Percentiles rank a stretch among this genome's conserved stretches.
phyloP scores from a whole-genome alignment of 2,113 vertebrate species.

The Leuciscus idus region DNA sequence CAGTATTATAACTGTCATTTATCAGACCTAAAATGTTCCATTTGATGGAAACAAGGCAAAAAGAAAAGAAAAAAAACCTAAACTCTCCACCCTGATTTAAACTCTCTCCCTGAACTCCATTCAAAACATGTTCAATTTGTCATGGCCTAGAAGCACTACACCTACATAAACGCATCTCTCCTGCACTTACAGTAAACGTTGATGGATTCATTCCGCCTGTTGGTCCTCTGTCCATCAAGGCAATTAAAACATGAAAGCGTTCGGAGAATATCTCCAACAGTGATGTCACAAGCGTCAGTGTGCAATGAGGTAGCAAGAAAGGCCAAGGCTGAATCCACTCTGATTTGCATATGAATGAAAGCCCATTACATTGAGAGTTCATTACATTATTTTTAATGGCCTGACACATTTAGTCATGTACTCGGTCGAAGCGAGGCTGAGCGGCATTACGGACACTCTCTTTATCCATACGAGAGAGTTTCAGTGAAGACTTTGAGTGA shows the following conservation, averaged over 20 bases:
- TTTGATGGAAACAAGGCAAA: conserved; percentile 26
- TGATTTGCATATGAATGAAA: conserved; percentile 52
- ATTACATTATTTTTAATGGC: conserved; percentile 50
- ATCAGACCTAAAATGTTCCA: conserved; percentile 23
- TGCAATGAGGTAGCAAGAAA: conserved; percentile 37
- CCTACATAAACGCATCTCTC: conserved; percentile 29
- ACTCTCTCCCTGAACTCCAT: background rate
- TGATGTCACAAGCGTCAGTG: conserved; percentile 47
- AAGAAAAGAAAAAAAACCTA: background rate
- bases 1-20: conserved; percentile 29
- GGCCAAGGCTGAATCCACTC: conserved; percentile 56
- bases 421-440: background rate
- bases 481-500: conserved; percentile 6
- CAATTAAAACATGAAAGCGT: conserved; percentile 47
- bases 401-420: conserved; percentile 16
- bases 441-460: conserved; percentile 1
- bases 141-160: conserved; percentile 12
- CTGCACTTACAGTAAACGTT: conserved; percentile 33
- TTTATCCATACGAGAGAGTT: background rate
- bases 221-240: conserved; percentile 14
- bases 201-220: conserved; percentile 39
- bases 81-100: conserved; percentile 20
- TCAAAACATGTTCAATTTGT: conserved; percentile 39
- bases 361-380: conserved; percentile 44
- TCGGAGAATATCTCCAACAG: conserved; percentile 48